A percentile compares a stretch with the other conserved stretches of the same genome.
phyloP scores from a whole-genome alignment of 1,140 invertebrate genomes.

The Drosophila erecta region DNA sequence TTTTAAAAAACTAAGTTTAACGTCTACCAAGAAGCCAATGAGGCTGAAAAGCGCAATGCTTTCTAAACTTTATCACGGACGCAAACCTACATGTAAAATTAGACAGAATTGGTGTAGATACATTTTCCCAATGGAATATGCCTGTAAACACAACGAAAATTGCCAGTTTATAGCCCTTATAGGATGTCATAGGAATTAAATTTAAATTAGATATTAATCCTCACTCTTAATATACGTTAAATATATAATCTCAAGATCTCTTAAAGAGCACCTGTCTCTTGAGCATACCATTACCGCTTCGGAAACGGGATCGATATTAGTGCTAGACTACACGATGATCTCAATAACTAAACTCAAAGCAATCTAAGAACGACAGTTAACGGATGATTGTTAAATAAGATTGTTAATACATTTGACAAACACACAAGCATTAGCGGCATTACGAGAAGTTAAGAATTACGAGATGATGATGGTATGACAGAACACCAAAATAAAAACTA shows the following conservation, averaged over 20 bases:
- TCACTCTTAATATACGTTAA: not conserved
- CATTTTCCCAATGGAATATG: too few relatives aligned
- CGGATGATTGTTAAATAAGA: constrained; percentile 43
- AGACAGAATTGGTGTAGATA: not conserved
- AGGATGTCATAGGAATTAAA: not conserved
- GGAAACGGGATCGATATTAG: constrained; percentile 27
- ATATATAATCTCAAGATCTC: not conserved
- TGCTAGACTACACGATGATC: constrained; percentile 41
- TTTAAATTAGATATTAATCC: constrained; percentile 15
- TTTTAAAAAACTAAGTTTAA: constrained; percentile 7
- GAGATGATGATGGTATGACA: constrained; percentile 49
- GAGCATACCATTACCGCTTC: constrained; percentile 41
- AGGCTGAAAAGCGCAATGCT: constrained; percentile 1
- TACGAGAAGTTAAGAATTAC: constrained; percentile 46
- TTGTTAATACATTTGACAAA: constrained; percentile 81
- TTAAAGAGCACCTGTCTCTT: not conserved
- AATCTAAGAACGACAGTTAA: constrained; percentile 19
- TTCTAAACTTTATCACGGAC: constrained; percentile 29
- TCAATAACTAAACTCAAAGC: constrained; percentile 21
- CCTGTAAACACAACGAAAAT: not conserved
- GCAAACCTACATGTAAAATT: constrained; percentile 10
- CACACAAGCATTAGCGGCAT: constrained; percentile 58
- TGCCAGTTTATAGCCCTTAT: not conserved
- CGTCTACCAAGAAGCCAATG: not conserved
- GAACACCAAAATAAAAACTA: constrained; percentile 62